Base-by-base conservation (phyloP, 2,113 vertebrate species). In the Oriolus oriolus region DNA sequence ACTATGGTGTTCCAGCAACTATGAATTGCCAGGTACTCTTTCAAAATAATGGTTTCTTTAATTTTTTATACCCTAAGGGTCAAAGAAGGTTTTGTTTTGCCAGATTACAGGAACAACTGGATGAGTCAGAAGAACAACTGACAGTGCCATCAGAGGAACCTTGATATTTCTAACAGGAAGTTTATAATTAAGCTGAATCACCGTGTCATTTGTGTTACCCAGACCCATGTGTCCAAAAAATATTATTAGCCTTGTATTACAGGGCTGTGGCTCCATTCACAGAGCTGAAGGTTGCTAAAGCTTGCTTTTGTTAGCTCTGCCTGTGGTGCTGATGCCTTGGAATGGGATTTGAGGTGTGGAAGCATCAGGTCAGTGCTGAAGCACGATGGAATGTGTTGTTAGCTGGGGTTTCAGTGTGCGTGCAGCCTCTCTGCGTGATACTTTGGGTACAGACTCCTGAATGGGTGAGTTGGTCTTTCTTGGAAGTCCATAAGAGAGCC, bases 121-220 rank as follows among this genome's bases (percentile, higher is more conserved):
- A 41, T 97, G 96, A 97, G 83, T 95, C 96, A 92, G 93, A 92
- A 77, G 83, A 94, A 31, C 57, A 71, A 80, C 64, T 96, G 75
- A 57, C 52, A 53, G 61, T 78, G 71, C 87, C 54, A 89, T 64
- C 50, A 64, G 74, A 91, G 68, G 42, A 54, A 76, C 89, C 79
- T 75, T 82, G 69, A 13, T 91, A 91, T 92, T 91, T 90, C 65
- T 42, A 90, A 83, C 64, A 76, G 68, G 86, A 96, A 94, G 63
- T 27, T 87, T 60, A 57, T 65, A 69, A 96, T 93, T 49, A 75
- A 61, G 47, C 31, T 91, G 60, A 89, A 47, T 86, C 45, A 91
- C 76, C 7, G 3, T 66, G 79, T 52, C 76, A 28, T 53, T 89
- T 54, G 41, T 64, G 59, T 63, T 79, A 33, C 77, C 68, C 9